A percentile compares a stretch with the other conserved stretches of the same genome.
These are phyloP conservation scores for Nyctalus aviator DNA, from an alignment of 2,797 vertebrate genomes.

Conservation along the genomic window DNA sequence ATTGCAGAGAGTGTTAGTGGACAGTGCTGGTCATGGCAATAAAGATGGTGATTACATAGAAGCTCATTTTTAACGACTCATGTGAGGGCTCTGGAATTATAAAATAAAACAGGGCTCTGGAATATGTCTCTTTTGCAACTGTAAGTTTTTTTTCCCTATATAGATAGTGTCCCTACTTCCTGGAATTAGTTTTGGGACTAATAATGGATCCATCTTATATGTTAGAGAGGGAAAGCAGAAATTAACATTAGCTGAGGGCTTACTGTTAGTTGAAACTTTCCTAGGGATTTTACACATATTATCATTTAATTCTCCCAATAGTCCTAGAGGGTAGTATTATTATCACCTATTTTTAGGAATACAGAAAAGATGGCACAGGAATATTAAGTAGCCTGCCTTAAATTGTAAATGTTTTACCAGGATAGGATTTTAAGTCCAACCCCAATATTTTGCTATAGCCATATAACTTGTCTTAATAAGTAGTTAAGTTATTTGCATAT, in stretches of 20 bases:
- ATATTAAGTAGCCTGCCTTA: background rate
- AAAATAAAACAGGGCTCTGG: background rate
- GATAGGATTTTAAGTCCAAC: background rate
- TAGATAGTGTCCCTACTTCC: background rate
- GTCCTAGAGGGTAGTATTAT: background rate
- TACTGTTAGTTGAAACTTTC: background rate
- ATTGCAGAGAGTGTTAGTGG: background rate
- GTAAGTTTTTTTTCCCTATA: background rate
- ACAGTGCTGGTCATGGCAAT: background rate
- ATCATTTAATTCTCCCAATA: background rate
- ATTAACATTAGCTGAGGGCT: background rate
- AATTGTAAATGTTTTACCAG: background rate
- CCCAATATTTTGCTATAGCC: background rate
- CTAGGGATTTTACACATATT: background rate
- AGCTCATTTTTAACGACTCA: background rate
- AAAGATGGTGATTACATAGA: background rate
- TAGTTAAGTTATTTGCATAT: background rate
- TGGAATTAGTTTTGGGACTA: background rate
- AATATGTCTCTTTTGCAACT: background rate
- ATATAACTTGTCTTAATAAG: conserved; percentile 27
- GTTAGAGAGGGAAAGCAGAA: background rate
- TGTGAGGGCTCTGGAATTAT: too few relatives aligned
- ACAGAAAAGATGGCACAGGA: conserved; percentile 10
- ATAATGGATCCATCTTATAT: background rate
- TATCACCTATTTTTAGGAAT: background rate